A percentile compares a stretch with the other conserved stretches of the same genome.
Conservation (phyloP, 2,888 invertebrate species). For the Yponomeuta plumbellus region DNA sequence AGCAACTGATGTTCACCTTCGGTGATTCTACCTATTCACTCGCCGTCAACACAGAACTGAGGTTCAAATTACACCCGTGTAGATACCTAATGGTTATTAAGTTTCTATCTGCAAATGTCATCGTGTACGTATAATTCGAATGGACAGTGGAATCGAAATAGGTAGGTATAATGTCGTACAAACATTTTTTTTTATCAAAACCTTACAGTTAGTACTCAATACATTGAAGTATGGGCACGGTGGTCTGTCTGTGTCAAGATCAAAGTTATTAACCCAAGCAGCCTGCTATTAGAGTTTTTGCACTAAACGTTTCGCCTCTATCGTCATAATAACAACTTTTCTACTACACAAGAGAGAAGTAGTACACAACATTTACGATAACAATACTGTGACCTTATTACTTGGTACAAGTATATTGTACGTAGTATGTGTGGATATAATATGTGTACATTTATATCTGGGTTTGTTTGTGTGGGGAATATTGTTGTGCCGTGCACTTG, state of each 20-base stretch:
- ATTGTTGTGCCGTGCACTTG: constrained; percentile 30
- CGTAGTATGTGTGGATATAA: neutral
- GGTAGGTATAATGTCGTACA: too few species aligned
- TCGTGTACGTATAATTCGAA: neutral
- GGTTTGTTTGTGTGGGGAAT: neutral
- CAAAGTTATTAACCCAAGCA: neutral
- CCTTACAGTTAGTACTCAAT: neutral
- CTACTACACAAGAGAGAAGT: neutral
- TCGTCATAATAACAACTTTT: neutral
- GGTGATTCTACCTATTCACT: constrained; percentile 17
- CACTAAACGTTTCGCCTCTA: neutral
- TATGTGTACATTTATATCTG: too few species aligned
- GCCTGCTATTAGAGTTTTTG: neutral
- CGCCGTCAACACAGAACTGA: neutral
- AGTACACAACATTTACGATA: constrained; percentile 1
- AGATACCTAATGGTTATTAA: neutral
- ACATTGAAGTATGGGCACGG: neutral
- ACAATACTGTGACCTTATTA: constrained; percentile 1
- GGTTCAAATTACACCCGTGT: constrained; percentile 7
- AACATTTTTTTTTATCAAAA: neutral
- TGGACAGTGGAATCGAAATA: too few species aligned
- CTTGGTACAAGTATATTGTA: neutral
- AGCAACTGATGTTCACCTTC: constrained; percentile 40
- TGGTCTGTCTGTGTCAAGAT: neutral
- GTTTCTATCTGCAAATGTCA: neutral